Percentiles rank a stretch among this genome's conserved stretches.
phyloP scores from a whole-genome alignment of 2,797 vertebrate genomes.

The Mormyrops attenuatus region DNA sequence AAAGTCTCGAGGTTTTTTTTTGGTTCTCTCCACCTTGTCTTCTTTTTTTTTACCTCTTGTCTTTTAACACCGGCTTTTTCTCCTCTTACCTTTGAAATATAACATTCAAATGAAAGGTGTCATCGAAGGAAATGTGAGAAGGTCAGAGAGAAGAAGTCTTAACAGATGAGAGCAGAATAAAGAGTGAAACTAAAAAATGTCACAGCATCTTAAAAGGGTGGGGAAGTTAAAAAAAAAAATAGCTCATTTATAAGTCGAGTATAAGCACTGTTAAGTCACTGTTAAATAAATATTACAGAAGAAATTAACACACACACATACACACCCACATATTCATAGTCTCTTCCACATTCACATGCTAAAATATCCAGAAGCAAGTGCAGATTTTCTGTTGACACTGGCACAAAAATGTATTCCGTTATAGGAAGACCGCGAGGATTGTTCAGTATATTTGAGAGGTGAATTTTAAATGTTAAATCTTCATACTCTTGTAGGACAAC shows the following conservation, averaged over 20 bases:
- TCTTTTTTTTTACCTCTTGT: slow-evolving; percentile 14
- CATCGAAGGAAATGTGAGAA: background rate
- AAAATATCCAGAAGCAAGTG: background rate
- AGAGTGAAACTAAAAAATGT: background rate
- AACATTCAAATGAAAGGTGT: slow-evolving; percentile 31
- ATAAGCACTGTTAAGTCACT: background rate
- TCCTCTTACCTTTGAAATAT: slow-evolving; percentile 28
- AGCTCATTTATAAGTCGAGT: background rate
- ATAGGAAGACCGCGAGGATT: background rate
- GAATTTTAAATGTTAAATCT: background rate
- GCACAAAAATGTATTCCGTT: background rate
- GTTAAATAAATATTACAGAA: background rate
- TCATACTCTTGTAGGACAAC: background rate
- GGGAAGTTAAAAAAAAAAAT: background rate
- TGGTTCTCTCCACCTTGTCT: slow-evolving; percentile 28
- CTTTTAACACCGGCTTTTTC: background rate
- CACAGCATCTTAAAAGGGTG: background rate
- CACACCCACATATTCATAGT: background rate
- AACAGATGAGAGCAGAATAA: background rate
- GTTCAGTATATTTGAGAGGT: background rate
- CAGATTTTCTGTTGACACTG: background rate
- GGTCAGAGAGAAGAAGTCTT: background rate
- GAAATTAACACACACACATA: background rate
- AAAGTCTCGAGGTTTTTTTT: slow-evolving; percentile 21
- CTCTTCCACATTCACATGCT: background rate